phyloP scores from a whole-genome alignment of 2,113 vertebrate genomes.

The Nymphicus hollandicus region DNA sequence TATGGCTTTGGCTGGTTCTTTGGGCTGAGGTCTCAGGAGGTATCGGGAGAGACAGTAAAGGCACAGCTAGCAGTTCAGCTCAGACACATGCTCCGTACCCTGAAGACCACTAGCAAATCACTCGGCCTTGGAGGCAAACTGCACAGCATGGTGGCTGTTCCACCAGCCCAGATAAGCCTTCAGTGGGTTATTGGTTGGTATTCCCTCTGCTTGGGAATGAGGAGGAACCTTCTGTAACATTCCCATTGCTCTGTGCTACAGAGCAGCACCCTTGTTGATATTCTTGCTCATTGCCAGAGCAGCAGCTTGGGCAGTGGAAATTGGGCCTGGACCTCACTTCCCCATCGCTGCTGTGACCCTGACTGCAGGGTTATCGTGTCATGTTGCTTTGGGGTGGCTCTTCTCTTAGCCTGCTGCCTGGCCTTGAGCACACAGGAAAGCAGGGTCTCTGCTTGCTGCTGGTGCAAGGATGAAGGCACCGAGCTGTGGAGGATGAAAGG shows the following conservation, averaged over 20 bases:
- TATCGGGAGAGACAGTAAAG: background rate
- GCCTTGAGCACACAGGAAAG: background rate
- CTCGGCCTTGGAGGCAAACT: background rate
- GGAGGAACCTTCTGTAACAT: rapidly evolving
- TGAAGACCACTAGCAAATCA: background rate
- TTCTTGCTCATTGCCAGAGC: background rate
- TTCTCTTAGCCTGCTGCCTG: background rate
- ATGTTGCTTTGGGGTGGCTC: background rate
- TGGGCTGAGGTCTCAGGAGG: background rate
- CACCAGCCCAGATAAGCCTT: background rate
- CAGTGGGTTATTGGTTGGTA: background rate
- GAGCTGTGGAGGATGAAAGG: background rate
- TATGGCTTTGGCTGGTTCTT: background rate
- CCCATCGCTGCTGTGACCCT: too few species aligned
- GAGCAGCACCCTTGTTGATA: background rate
- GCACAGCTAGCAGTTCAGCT: background rate
- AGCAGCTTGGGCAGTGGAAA: background rate
- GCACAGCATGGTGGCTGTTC: rapidly evolving
- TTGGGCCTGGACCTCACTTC: background rate
- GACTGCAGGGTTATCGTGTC: rapidly evolving
- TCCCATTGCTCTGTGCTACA: background rate
- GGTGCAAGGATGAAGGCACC: background rate
- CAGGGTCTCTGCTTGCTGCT: background rate
- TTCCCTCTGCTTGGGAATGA: background rate
- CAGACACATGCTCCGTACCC: rapidly evolving